Conservation (phyloP, 2,113 vertebrate genomes). For the Alaudala cheleensis region DNA sequence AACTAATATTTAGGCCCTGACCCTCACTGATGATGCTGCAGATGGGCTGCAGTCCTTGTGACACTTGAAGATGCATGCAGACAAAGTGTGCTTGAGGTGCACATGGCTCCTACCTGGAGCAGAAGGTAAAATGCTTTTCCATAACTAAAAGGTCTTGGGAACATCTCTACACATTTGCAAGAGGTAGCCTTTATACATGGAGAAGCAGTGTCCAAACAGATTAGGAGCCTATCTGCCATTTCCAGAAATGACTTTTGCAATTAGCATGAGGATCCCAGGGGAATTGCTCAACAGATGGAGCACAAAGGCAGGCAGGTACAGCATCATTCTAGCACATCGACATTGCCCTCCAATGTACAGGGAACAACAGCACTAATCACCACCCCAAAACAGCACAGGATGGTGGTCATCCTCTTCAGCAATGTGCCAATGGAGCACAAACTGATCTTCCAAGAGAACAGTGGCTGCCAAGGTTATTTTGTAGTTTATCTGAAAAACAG, state of each 20-base stretch:
- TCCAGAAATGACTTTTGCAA: neutral
- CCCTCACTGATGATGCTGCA: neutral
- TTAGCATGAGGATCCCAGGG: neutral
- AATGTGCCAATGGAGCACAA: neutral
- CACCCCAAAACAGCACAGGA: neutral
- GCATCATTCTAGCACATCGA: rapidly evolving
- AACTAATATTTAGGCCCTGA: neutral
- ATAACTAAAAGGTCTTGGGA: neutral
- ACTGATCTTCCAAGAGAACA: neutral
- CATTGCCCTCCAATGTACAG: neutral
- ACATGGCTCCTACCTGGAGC: neutral
- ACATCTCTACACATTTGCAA: neutral
- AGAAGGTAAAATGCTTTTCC: neutral
- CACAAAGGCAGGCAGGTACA: neutral
- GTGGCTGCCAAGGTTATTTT: neutral
- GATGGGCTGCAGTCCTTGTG: neutral
- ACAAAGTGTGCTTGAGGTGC: rapidly evolving
- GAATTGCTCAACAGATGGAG: neutral
- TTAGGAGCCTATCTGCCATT: neutral
- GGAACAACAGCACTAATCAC: neutral
- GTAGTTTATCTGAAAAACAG: neutral
- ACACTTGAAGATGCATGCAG: neutral
- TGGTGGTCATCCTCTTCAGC: neutral
- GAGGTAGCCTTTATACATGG: neutral
- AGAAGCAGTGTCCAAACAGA: neutral